These are phyloP conservation scores for Liopterus haemorrhoidalis DNA, from an alignment of 2,888 invertebrate species.

Conservation along the genomic window DNA sequence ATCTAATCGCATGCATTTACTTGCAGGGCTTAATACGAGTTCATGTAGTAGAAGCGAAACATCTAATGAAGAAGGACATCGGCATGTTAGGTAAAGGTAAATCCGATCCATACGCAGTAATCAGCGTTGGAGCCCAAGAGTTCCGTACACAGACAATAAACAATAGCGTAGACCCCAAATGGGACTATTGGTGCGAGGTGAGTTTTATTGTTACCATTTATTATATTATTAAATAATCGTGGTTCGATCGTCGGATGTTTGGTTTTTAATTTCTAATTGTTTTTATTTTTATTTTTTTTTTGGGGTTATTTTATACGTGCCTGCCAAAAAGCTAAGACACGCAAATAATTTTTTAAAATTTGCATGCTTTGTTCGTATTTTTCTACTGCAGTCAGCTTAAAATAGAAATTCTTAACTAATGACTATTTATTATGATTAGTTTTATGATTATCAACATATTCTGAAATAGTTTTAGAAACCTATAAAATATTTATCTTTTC, in stretches of 20 bases:
- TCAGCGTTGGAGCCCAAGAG: slow-evolving; percentile 88
- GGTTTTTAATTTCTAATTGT: neutral
- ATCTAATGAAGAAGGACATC: slow-evolving; percentile 94
- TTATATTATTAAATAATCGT: slow-evolving; percentile 19
- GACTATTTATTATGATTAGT: too few relatives aligned
- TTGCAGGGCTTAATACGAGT: slow-evolving; percentile 85
- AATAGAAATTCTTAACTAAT: too few relatives aligned
- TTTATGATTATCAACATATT: too few relatives aligned
- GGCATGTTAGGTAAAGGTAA: slow-evolving; percentile 86
- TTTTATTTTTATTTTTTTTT: slow-evolving; percentile 19
- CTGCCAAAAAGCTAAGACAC: slow-evolving; percentile 4
- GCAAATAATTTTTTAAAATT: slow-evolving; percentile 17
- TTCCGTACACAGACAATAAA: slow-evolving; percentile 92
- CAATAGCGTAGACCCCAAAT: slow-evolving; percentile 89
- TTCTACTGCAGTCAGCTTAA: too few relatives aligned
- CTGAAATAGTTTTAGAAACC: too few relatives aligned
- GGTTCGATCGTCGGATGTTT: slow-evolving; percentile 14
- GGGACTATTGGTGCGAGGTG: slow-evolving; percentile 99
- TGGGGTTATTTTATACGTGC: slow-evolving; percentile 14
- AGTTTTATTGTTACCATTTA: slow-evolving; percentile 31
- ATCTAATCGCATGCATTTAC: too few relatives aligned
- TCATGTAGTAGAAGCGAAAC: slow-evolving; percentile 89
- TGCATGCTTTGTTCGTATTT: too few relatives aligned
- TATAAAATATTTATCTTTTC: too few relatives aligned
- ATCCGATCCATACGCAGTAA: slow-evolving; percentile 93